Base-by-base conservation (phyloP, 2,113 vertebrate species). In the Protobothrops flavoviridis region DNA sequence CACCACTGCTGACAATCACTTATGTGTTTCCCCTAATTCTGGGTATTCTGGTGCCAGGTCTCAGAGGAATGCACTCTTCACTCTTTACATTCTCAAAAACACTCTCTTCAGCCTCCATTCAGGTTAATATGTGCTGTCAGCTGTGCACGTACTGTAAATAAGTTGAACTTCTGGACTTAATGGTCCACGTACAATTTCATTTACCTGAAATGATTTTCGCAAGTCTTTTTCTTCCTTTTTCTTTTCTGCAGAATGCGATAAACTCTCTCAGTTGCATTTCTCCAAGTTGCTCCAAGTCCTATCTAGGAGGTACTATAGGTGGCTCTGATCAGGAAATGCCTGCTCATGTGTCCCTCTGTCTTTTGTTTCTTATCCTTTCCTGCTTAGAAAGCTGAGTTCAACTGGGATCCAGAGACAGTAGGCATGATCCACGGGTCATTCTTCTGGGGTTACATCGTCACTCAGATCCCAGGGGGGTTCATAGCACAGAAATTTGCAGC, bases 391-490 rank as follows among this genome's bases (percentile, higher is more conserved):
- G 98, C 99, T 45, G 98, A 98, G 97, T 99, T 99, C 96, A 97
- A 95, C 94, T 99, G 99, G 99, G 98, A 99, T 94, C 98, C 99
- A 29, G 99, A 99, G 94, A 99, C 98, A 0, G 99, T 99, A 90
- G 99, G 99, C 90, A 98, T 99, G 98, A 99, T 99, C 91, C 99
- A 99, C 3, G 99, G 99, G 9, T 99, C 99, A 5, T 99, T 99
- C 97, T 99, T 99, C 97, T 99, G 99, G 99, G 99, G 99, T 45
- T 99, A 99, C 97, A 99, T 99, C 15, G 98, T 99, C n/a, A 99
- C 99, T 24, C 99, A 99, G 96, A 99, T 99, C 94, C 99, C 99
- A 1, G 99, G 99, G 95, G 99, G 99, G 13, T 99, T 99, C 95
- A 99, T 99, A 93, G 98, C 98, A 96, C 98, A 99, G 97, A 99